Evolutionary conservation across 2,797 vertebrate species (phyloP).

Genomic region (Emys orbicularis): DNA sequence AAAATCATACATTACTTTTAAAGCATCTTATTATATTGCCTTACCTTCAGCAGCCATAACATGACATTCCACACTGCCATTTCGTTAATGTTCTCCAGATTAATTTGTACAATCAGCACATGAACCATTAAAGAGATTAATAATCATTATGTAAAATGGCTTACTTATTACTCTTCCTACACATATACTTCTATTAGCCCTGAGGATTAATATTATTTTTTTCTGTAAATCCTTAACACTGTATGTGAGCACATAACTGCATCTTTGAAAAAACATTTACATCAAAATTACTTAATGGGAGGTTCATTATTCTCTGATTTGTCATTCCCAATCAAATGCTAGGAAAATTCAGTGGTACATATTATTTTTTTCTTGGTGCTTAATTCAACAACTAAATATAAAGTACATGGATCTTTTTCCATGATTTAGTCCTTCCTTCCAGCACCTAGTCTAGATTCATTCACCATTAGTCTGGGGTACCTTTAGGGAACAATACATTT

Average conservation of each 20-base stretch:
- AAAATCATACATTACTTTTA: not conserved
- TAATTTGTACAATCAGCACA: constrained; percentile 30
- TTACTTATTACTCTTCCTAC: constrained; percentile 8
- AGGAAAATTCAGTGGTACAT: not conserved
- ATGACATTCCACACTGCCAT: not conserved
- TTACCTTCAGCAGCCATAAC: constrained; percentile 16
- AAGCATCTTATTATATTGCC: not conserved
- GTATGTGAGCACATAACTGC: not conserved
- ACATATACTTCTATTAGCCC: not conserved
- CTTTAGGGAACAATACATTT: not conserved
- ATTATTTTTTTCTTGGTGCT: not conserved
- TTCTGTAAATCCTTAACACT: not conserved
- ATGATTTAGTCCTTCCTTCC: not conserved
- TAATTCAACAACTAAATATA: not conserved
- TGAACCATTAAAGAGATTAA: constrained; percentile 51
- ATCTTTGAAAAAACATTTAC: not conserved
- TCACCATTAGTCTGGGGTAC: not conserved
- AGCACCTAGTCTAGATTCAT: not conserved
- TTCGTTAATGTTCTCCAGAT: constrained; percentile 40
- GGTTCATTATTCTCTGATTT: constrained; percentile 15
- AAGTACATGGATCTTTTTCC: constrained; percentile 10
- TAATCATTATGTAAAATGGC: not conserved
- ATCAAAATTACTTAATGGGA: not conserved
- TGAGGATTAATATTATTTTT: not conserved
- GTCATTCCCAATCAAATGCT: not conserved